Percentiles rank a stretch among this genome's conserved stretches.
These are phyloP conservation scores for Unio pictorum DNA, from an alignment of 2,888 invertebrate species.

Conservation along the genomic window DNA sequence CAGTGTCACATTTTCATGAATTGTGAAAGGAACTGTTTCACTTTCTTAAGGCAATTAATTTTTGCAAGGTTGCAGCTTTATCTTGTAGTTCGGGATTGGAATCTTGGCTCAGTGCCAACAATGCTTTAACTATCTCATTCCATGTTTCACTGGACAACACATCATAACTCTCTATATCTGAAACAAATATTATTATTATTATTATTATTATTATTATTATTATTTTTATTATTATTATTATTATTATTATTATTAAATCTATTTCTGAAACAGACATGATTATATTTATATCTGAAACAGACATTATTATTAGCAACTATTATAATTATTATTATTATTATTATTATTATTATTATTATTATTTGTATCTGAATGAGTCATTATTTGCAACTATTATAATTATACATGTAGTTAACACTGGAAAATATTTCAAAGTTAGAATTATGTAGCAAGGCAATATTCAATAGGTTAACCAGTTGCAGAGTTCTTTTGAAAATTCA, in stretches of 20 bases:
- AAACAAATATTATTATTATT: constrained; percentile 7
- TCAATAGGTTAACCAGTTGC: no score
- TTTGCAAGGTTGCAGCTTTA: constrained; percentile 27
- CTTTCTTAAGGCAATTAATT: constrained; percentile 4
- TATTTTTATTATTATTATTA: background rate
- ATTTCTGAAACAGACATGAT: no score
- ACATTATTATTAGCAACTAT: no score
- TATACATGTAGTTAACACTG: constrained; percentile 1
- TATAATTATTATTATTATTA: background rate
- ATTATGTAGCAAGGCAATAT: background rate
- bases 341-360: background rate
- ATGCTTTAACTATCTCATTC: constrained; percentile 19
- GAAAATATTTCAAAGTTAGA: background rate
- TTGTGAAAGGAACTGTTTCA: no score
- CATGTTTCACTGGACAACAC: constrained; percentile 23
- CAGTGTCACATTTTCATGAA: no score
- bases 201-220: background rate
- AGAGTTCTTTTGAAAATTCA: no score
- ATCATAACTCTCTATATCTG: constrained; percentile 22
- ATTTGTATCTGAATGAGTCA: no score
- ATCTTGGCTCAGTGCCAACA: constrained; percentile 36
- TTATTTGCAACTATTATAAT: no score
- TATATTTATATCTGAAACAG: background rate
- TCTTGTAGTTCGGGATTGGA: constrained; percentile 43
- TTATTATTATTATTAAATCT: background rate